Evolutionary conservation across 2,888 invertebrate genomes (phyloP).

Genomic region (Amblyjoppa fuscipennis): DNA sequence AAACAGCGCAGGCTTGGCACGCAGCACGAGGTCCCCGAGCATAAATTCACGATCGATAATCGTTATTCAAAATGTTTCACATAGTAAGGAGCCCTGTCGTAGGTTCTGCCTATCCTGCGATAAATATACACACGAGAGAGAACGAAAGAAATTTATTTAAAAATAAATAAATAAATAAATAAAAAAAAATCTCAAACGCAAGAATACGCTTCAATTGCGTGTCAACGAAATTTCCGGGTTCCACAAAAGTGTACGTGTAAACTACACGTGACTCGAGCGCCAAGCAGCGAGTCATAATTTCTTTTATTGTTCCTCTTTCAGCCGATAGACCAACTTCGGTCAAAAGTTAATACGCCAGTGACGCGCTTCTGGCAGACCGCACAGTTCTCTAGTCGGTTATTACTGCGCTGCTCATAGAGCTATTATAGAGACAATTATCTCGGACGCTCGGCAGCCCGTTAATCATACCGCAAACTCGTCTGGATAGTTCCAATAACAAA

Average conservation of each 20-base stretch:
- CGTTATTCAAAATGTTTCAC: conserved; percentile 44
- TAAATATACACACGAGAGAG: background rate
- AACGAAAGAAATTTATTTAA: background rate
- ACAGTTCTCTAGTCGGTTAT: conserved; percentile 5
- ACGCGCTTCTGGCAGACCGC: conserved; percentile 22
- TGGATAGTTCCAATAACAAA: background rate
- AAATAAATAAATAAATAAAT: background rate
- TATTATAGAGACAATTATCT: conserved; percentile 53
- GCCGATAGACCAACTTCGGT: conserved; percentile 19
- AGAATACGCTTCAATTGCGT: background rate
- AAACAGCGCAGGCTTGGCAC: conserved; percentile 33
- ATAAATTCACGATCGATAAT: conserved; percentile 64
- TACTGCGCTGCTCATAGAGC: conserved; percentile 29
- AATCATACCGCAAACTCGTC: conserved; percentile 1
- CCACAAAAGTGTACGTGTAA: background rate
- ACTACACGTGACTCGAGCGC: background rate
- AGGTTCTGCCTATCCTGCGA: background rate
- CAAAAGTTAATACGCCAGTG: conserved; percentile 12
- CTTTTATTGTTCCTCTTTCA: conserved; percentile 3
- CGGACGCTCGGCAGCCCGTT: conserved; percentile 9
- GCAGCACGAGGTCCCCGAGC: conserved; percentile 49
- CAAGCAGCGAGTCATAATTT: conserved; percentile 7
- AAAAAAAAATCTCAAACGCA: background rate
- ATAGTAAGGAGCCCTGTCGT: conserved; percentile 19
- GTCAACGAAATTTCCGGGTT: conserved; percentile 25